Conservation (phyloP, 2,113 vertebrate genomes). For the Urocynchramus pylzowi region DNA sequence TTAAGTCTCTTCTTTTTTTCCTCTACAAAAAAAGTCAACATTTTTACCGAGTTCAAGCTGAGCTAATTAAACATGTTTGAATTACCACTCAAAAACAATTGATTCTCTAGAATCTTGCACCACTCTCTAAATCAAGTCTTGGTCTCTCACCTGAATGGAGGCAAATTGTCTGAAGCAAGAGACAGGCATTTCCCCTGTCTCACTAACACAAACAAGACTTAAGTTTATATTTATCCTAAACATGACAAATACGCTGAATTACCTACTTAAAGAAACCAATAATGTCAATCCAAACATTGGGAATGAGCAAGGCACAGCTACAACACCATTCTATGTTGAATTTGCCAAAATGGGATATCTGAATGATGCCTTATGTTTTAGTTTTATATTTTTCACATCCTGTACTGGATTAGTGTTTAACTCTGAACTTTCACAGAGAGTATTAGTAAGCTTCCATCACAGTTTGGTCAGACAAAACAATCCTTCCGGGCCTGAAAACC, state of each 20-base stretch:
- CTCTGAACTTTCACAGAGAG: neutral
- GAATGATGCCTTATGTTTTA: neutral
- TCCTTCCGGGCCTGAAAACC: neutral
- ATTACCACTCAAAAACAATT: neutral
- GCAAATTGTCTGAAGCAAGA: neutral
- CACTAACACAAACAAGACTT: neutral
- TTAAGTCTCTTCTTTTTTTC: neutral
- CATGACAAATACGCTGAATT: neutral
- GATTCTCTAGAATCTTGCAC: neutral
- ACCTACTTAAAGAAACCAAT: neutral
- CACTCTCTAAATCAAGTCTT: neutral
- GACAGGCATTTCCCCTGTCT: neutral
- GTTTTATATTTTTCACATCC: neutral
- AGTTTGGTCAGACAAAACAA: neutral
- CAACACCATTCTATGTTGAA: rapidly evolving
- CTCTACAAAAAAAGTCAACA: neutral
- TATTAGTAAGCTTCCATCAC: neutral
- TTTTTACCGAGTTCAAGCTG: neutral
- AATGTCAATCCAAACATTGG: neutral
- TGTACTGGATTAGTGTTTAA: neutral
- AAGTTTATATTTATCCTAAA: neutral
- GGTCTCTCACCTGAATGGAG: neutral
- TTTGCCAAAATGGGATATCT: neutral
- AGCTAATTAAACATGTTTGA: neutral
- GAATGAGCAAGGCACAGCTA: neutral